These are phyloP conservation scores for Neodiprion virginianus DNA, from an alignment of 1,140 invertebrate species.

Conservation along the genomic window DNA sequence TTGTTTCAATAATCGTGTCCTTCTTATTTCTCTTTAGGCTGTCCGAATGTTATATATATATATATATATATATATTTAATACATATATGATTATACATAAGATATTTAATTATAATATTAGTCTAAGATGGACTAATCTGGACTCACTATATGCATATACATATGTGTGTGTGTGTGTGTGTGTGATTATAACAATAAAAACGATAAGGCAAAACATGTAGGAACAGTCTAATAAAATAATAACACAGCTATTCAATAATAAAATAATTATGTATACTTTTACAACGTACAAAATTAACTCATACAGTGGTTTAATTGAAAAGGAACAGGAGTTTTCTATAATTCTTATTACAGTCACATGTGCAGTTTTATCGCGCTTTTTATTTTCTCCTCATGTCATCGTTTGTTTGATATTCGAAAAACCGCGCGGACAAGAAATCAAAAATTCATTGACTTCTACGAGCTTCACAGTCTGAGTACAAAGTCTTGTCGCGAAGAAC, in stretches of 20 bases:
- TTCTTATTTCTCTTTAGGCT: too few relatives aligned
- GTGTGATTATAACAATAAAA: constrained; percentile 25
- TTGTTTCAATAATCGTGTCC: too few relatives aligned
- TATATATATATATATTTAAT: constrained; percentile 29
- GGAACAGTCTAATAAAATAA: constrained; percentile 50
- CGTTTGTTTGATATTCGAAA: too few relatives aligned
- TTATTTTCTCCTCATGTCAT: too few relatives aligned
- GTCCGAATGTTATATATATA: background rate
- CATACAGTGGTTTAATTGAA: background rate
- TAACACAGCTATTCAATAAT: constrained; percentile 43
- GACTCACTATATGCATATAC: constrained; percentile 25
- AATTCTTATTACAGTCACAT: background rate
- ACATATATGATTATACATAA: constrained; percentile 22
- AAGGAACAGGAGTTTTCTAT: background rate
- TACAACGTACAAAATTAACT: too few relatives aligned
- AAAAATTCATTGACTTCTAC: too few relatives aligned
- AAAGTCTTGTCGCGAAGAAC: too few relatives aligned
- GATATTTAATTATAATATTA: constrained; percentile 32
- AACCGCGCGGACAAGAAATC: too few relatives aligned
- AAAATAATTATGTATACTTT: too few relatives aligned
- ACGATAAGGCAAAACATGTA: constrained; percentile 28
- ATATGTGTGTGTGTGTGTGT: constrained; percentile 15
- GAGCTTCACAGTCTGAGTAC: too few relatives aligned
- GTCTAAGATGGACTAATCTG: constrained; percentile 46
- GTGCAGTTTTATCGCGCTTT: background rate